Percentiles rank a stretch among this genome's conserved stretches.
Conservation (phyloP, 2,113 vertebrate species). For the Paracanthobrama guichenoti region DNA sequence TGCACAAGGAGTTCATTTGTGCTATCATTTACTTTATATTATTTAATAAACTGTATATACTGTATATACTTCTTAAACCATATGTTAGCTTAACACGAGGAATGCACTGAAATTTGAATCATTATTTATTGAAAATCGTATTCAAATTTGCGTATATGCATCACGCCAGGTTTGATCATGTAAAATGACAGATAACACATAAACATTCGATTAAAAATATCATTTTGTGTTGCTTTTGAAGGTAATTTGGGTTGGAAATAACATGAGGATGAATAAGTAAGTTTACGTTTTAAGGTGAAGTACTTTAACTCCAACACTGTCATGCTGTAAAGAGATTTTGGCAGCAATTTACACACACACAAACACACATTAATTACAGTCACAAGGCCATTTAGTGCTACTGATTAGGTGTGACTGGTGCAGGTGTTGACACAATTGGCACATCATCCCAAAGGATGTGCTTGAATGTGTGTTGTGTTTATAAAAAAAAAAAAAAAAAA, state of each 20-base stretch:
- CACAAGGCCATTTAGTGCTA: background rate
- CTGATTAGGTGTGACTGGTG: background rate
- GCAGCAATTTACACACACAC: background rate
- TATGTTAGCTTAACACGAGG: background rate
- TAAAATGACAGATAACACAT: background rate
- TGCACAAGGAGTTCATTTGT: background rate
- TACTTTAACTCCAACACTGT: background rate
- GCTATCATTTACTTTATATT: background rate
- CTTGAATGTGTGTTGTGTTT: background rate
- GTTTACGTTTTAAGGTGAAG: background rate
- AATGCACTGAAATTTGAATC: background rate
- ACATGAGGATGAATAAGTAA: background rate
- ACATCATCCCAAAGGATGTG: background rate
- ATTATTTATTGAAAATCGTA: background rate
- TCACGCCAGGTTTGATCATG: background rate
- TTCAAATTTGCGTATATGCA: background rate
- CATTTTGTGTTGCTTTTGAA: background rate
- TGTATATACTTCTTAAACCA: background rate
- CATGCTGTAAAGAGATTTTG: background rate
- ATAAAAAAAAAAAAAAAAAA: no score
- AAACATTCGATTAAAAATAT: background rate
- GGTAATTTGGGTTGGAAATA: background rate
- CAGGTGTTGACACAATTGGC: constrained; percentile 24
- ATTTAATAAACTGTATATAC: background rate
- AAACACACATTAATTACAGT: background rate